Evolutionary conservation across 1,140 invertebrate genomes (phyloP), one percentile per base, ranked within the genome.

Genomic region (Drosophila obscura): DNA sequence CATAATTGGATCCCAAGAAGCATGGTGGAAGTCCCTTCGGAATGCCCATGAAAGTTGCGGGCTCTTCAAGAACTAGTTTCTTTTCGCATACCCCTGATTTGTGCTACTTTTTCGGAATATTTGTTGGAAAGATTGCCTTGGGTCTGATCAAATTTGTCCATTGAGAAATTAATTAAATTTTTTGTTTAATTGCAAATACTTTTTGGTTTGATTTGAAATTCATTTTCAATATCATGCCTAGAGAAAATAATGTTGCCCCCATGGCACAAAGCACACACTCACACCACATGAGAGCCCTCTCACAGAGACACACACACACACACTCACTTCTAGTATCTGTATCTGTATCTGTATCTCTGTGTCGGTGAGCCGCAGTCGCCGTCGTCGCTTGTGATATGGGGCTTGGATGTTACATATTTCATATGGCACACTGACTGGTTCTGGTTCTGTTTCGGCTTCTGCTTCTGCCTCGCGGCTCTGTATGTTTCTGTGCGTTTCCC

Each of bases 341-440:
- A 64, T 72, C 64, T 74, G 73, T 66, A 64, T 72, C 64, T 69
- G 73, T 60, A 49, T 53, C 44, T 45, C 11, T 50, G 63, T 77
- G 59, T 79, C 55, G 46, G 72, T 76, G 72, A 72, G 77, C 49
- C 62, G 55, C 50, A 57, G 68, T 53, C 44, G 49, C 45, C 48
- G 69, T 64, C 51, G 71, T 72, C 57, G 63, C 51, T 66, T 82
- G 43, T 74, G 64, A 67, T 67, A 62, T 77, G 61, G 31, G 45
- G 73, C 52, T 65, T 55, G 76, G 76, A 73, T 80, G 81, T 84
- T 84, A 84, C 77, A 84, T 79, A 73, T 83, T 83, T 83, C 80
- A 84, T 85, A 84, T 69, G 61, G 77, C 81, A 85, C 80, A 84
- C 77, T 75, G 73, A 66, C 69, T 49, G 57, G 61, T 73, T 68